Base-by-base conservation (phyloP, 2,888 invertebrate species). In the Eudemis profundana region DNA sequence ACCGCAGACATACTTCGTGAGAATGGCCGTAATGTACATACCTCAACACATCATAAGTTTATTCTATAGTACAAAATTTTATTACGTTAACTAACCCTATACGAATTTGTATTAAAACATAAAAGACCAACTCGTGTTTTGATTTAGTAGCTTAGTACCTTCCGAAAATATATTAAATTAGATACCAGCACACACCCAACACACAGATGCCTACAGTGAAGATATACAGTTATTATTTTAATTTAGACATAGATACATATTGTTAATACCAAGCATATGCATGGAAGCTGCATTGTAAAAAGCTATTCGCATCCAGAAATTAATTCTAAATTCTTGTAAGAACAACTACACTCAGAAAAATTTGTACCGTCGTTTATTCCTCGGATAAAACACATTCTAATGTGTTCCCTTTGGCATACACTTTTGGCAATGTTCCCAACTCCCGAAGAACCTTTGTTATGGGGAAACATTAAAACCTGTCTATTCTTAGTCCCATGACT, bases 121-220 rank as follows among this genome's bases (percentile, higher is more conserved):
- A 88, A 91, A 90, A 90, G 88, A 89, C 85, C 84, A 83, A 87
- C 78, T 72, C 83, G 89, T 89, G 87, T 90, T 92, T 91, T 92
- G 88, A 92, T 92, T 92, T 90, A 81, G 91, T 92, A 92, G 91
- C 74, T 82, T 92, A 92, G 91, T 82, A 88, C 90, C 91, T 85
- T 82, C 74, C 76, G 72, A 72, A 70, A 67, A 70, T 66, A 70
- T 70, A 61, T 29, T 33, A 61, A 62, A 61, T 53, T 50, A 62
- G 64, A 70, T 64, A 38, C 27, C 5, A 15, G 8, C 12, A 46
- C 19, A 54, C 47, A n/a, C 12, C 21, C 40, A 23, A 61, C 33
- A 7, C 14, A 33, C 0, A 29, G 14, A 27, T 7, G 17, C 5
- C n/a, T 23, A 33, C 47, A 42, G 49, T 15, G 40, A 14, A 42